Conservation (phyloP, 23 tunicate species). For the Aplidium turbinatum region DNA sequence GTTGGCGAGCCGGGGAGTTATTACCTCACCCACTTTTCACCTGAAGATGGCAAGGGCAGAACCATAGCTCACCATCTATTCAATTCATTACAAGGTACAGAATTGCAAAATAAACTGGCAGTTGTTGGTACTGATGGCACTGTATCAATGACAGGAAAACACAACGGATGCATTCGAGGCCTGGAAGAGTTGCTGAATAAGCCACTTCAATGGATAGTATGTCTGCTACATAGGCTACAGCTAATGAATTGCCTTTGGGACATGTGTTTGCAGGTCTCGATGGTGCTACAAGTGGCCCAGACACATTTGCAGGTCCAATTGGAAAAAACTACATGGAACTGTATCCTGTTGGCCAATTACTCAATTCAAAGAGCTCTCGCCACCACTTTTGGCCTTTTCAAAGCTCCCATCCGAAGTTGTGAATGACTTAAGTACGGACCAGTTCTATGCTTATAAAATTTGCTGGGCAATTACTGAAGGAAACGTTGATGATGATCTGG, state of each 20-base stretch:
- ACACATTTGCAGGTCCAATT: slow-evolving; percentile 26
- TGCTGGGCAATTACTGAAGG: slow-evolving; percentile 6
- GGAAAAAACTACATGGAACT: neutral
- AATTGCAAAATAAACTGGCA: neutral
- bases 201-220: slow-evolving; percentile 7
- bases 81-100: neutral
- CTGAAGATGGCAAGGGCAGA: slow-evolving; percentile 22
- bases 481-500: slow-evolving; percentile 14
- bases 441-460: slow-evolving; percentile 22
- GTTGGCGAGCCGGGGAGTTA: slow-evolving; percentile 30
- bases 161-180: slow-evolving; percentile 12
- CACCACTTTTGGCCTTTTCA: slow-evolving; percentile 3
- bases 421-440: slow-evolving; percentile 32
- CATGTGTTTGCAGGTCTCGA: slow-evolving; percentile 24
- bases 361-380: neutral
- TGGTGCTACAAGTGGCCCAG: slow-evolving; percentile 27
- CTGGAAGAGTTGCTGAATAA: slow-evolving; percentile 7
- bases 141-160: slow-evolving; percentile 28
- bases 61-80: slow-evolving; percentile 1
- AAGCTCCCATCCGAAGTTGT: neutral
- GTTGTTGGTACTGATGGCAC: slow-evolving; percentile 19
- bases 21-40: slow-evolving; percentile 30
- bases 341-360: slow-evolving; percentile 12
- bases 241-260: slow-evolving; percentile 6
- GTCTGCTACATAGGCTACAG: slow-evolving; percentile 12